A percentile compares a stretch with the other conserved stretches of the same genome.
Evolutionary conservation across 2,113 vertebrate genomes (phyloP).

Genomic region (Vidua chalybeata): DNA sequence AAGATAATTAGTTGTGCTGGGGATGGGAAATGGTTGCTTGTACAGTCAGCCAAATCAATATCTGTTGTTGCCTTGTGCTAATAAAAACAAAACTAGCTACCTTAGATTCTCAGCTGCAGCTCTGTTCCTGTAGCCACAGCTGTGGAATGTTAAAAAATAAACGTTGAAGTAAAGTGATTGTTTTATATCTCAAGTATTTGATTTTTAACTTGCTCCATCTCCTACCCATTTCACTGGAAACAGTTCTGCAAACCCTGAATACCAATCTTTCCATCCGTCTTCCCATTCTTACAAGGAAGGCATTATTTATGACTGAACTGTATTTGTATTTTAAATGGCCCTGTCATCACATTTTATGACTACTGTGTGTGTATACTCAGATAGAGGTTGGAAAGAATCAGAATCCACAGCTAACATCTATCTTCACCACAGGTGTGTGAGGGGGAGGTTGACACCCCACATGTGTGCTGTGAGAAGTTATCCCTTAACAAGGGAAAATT

Average conservation of each 20-base stretch:
- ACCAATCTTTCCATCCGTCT: neutral
- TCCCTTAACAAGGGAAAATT: slow-evolving; percentile 69
- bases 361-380: slow-evolving; percentile 11
- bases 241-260: neutral
- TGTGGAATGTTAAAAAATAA: neutral
- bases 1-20: slow-evolving; percentile 25
- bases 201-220: neutral
- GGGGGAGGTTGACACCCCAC: slow-evolving; percentile 32
- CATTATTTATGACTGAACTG: slow-evolving; percentile 25
- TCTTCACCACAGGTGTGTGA: slow-evolving; percentile 59
- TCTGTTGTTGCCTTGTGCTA: neutral
- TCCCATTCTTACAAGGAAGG: neutral
- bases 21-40: slow-evolving; percentile 8
- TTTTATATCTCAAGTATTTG: neutral
- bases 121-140: neutral
- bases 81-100: neutral
- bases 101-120: neutral
- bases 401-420: slow-evolving; percentile 35
- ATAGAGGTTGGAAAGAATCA: neutral
- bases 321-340: slow-evolving; percentile 54
- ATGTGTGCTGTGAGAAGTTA: slow-evolving; percentile 31
- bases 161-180: neutral
- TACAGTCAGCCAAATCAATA: slow-evolving; percentile 25
- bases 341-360: slow-evolving; percentile 32
- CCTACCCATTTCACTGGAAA: neutral